Evolutionary conservation across 2,888 invertebrate species (phyloP).

Genomic region (Drosophila demipolita): DNA sequence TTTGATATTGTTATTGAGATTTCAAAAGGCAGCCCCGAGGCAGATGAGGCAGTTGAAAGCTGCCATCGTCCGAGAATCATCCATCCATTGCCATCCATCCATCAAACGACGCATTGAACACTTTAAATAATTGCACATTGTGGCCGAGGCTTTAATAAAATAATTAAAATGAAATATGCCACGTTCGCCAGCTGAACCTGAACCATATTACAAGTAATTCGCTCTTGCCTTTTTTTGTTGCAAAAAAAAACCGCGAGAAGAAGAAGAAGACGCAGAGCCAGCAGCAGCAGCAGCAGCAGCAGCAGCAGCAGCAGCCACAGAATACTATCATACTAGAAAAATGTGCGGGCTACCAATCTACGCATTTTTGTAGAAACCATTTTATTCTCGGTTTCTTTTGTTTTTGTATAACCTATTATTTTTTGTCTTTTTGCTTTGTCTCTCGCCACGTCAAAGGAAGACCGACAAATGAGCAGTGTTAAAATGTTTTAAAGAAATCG

Average conservation of each 20-base stretch:
- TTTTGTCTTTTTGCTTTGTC: constrained; percentile 9
- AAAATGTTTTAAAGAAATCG: constrained; percentile 69
- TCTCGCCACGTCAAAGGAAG: constrained; percentile 57
- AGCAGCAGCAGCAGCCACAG: constrained; percentile 49
- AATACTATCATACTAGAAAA: constrained; percentile 64
- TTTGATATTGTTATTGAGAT: constrained; percentile 18
- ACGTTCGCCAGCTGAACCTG: constrained; percentile 38
- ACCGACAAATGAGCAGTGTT: constrained; percentile 64
- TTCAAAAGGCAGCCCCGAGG: constrained; percentile 4
- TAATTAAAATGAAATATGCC: constrained; percentile 74
- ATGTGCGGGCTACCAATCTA: constrained; percentile 79
- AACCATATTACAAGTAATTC: constrained; percentile 46
- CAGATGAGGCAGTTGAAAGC: constrained; percentile 4
- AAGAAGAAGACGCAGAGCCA: not conserved
- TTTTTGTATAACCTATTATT: not conserved
- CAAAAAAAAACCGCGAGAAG: constrained; percentile 18
- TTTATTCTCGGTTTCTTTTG: constrained; percentile 36
- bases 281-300: constrained; percentile 29
- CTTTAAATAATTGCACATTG: constrained; percentile 72
- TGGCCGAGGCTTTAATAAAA: constrained; percentile 69
- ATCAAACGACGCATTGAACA: constrained; percentile 45
- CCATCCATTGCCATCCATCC: constrained; percentile 27
- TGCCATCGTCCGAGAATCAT: constrained; percentile 11
- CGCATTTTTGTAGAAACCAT: constrained; percentile 59
- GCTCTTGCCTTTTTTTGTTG: constrained; percentile 25